Conservation (phyloP, 2,113 vertebrate species). For the Malurus alboscapulatus region DNA sequence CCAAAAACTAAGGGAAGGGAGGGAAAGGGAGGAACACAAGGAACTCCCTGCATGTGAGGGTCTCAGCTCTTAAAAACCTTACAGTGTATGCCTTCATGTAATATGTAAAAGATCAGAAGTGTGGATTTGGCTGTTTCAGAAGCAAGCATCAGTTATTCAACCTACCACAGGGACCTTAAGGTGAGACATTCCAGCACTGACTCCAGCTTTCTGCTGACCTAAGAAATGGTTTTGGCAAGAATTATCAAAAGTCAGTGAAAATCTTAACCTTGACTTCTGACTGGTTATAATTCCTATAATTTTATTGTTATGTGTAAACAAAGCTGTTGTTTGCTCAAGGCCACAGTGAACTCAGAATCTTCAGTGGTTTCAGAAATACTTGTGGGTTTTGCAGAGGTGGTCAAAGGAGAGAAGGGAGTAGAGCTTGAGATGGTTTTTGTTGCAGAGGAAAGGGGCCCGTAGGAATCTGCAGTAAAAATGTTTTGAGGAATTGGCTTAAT, state of each 20-base stretch:
- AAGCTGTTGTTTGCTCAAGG: not conserved
- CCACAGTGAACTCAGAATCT: not conserved
- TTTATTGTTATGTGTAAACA: not conserved
- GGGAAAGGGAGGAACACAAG: not conserved
- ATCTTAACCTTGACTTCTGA: not conserved
- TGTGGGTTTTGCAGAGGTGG: not conserved
- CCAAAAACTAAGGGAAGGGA: not conserved
- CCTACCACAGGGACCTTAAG: not conserved
- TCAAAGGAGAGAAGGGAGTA: not conserved
- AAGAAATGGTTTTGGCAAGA: not conserved
- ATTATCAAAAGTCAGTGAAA: not conserved
- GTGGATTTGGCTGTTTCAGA: not conserved
- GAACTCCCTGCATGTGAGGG: not conserved
- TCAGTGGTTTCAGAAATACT: not conserved
- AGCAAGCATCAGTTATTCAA: not conserved
- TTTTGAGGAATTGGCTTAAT: not conserved
- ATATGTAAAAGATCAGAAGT: not conserved
- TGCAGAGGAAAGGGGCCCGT: not conserved
- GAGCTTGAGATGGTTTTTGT: not conserved
- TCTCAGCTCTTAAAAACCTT: not conserved
- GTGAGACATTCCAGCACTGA: not conserved
- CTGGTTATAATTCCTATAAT: not conserved
- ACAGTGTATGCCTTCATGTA: not conserved
- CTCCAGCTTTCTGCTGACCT: not conserved
- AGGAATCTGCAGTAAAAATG: not conserved